Evolutionary conservation across 2,113 vertebrate genomes (phyloP).

Genomic region (Pluvialis apricaria): DNA sequence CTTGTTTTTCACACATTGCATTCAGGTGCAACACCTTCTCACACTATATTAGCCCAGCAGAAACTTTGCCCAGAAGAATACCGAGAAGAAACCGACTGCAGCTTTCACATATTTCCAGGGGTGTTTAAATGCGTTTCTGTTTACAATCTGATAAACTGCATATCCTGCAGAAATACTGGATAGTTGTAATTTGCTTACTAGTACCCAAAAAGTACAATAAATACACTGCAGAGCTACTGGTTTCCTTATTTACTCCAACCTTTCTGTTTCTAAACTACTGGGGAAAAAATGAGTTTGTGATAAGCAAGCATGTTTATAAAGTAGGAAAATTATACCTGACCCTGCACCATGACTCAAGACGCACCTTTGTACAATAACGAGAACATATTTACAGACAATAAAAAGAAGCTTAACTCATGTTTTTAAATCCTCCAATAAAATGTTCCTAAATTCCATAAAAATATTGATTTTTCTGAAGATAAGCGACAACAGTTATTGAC

Average conservation of each 20-base stretch:
- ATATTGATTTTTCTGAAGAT: not conserved
- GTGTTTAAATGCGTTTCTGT: not conserved
- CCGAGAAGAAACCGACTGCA: not conserved
- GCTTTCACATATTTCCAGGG: not conserved
- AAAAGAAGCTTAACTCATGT: not conserved
- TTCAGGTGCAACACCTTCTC: not conserved
- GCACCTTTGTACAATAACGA: not conserved
- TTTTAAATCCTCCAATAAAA: not conserved
- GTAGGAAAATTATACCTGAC: not conserved
- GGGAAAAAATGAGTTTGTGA: not conserved
- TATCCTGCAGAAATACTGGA: not conserved
- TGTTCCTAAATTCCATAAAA: not conserved
- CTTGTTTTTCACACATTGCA: not conserved
- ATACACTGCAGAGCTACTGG: not conserved
- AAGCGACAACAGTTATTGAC: not conserved
- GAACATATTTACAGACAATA: not conserved
- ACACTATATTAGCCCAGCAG: fast-evolving
- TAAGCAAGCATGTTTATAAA: not conserved
- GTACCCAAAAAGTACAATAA: not conserved
- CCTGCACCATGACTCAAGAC: not conserved
- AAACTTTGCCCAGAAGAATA: not conserved
- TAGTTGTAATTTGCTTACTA: not conserved
- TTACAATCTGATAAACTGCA: not conserved
- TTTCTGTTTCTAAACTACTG: not conserved
- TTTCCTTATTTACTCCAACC: not conserved